A percentile compares a stretch with the other conserved stretches of the same genome.
Evolutionary conservation across 2,888 invertebrate species (phyloP).

Genomic region (Platycheirus rosarum): DNA sequence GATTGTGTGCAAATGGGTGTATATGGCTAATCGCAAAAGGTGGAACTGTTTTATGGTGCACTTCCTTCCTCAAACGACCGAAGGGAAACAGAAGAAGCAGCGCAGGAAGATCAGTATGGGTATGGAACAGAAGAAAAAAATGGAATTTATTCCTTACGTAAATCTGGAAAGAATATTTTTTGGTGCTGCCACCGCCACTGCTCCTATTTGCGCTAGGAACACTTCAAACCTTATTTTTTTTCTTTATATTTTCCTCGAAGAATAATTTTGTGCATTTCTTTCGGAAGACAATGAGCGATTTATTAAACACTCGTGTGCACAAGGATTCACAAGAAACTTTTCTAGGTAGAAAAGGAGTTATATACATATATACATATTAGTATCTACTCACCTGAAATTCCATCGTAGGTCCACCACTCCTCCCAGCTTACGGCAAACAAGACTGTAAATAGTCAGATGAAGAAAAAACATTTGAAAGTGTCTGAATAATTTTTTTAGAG

Average conservation of each 20-base stretch:
- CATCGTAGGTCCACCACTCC: conserved; percentile 98
- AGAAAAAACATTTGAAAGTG: conserved; percentile 44
- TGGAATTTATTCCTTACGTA: conserved; percentile 38
- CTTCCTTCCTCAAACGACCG: conserved; percentile 47
- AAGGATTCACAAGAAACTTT: conserved; percentile 29
- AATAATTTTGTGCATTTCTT: conserved; percentile 63
- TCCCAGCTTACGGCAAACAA: conserved; percentile 89
- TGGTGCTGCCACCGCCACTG: neutral
- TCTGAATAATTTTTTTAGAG: conserved; percentile 3
- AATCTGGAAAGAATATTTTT: conserved; percentile 22
- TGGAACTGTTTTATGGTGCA: conserved; percentile 51
- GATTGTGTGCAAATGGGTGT: conserved; percentile 69
- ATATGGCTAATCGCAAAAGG: conserved; percentile 64
- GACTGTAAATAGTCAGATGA: conserved; percentile 76
- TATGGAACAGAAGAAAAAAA: conserved; percentile 12
- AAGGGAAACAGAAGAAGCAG: neutral
- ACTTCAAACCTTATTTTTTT: conserved; percentile 6
- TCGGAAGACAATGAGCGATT: conserved; percentile 69
- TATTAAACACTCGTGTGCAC: conserved; percentile 67
- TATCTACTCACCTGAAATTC: conserved; percentile 91
- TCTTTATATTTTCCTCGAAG: conserved; percentile 12
- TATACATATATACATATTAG: too few relatives aligned
- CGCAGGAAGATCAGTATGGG: conserved; percentile 13
- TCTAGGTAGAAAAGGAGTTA: conserved; percentile 18
- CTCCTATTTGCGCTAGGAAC: neutral